A percentile compares a stretch with the other conserved stretches of the same genome.
These are phyloP conservation scores for Dioctria linearis DNA, from an alignment of 2,888 invertebrate species.

Conservation along the genomic window DNA sequence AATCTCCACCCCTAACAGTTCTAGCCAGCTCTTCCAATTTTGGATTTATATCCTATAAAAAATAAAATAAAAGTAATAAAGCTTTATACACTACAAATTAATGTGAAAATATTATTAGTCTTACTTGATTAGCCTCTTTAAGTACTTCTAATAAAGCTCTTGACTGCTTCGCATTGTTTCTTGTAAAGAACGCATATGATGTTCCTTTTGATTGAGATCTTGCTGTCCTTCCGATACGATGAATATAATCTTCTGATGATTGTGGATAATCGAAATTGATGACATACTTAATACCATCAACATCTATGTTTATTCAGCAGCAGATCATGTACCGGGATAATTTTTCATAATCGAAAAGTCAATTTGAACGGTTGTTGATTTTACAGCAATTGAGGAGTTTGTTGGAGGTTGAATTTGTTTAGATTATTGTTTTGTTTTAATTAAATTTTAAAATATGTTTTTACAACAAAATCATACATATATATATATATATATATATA, in stretches of 20 bases:
- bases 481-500: no score
- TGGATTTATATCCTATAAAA: slow-evolving; percentile 82
- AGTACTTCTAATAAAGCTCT: slow-evolving; percentile 90
- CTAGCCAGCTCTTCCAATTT: slow-evolving; percentile 86
- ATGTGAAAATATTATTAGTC: slow-evolving; percentile 58
- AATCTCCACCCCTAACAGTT: slow-evolving; percentile 76
- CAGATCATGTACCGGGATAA: not conserved
- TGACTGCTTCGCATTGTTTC: slow-evolving; percentile 88
- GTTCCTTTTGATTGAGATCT: slow-evolving; percentile 90
- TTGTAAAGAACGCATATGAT: slow-evolving; percentile 96
- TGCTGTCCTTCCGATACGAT: slow-evolving; percentile 95
- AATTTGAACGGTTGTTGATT: not conserved
- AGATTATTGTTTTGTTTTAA: not conserved
- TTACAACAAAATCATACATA: no score
- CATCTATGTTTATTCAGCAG: slow-evolving; percentile 78
- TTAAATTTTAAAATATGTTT: not conserved
- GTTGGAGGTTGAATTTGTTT: not conserved
- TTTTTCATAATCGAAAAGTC: not conserved
- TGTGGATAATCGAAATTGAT: slow-evolving; percentile 97
- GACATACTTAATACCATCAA: slow-evolving; percentile 96
- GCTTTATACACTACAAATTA: not conserved
- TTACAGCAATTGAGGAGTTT: not conserved
- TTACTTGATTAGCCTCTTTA: slow-evolving; percentile 90
- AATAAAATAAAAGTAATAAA: slow-evolving; percentile 9
- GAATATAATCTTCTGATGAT: slow-evolving; percentile 96